Percentiles rank a stretch among this genome's conserved stretches.
Evolutionary conservation across 2,797 vertebrate species (phyloP).

Genomic region (Cercopithecus diana): DNA sequence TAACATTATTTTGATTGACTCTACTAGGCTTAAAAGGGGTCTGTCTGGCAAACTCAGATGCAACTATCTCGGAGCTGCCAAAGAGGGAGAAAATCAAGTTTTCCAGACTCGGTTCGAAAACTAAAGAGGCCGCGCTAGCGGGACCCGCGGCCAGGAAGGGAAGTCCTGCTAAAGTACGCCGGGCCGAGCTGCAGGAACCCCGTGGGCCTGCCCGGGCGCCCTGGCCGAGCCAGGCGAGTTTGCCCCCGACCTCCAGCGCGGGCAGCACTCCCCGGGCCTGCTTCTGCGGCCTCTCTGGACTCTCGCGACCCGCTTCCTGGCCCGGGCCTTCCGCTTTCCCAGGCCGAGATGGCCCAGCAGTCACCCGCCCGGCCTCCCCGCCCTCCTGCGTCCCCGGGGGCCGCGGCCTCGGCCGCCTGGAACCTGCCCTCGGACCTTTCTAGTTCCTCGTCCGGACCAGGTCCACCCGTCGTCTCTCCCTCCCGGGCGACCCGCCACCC

Average conservation of each 20-base stretch:
- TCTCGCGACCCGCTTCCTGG: neutral
- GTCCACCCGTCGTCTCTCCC: neutral
- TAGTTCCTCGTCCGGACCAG: neutral
- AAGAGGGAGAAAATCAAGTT: neutral
- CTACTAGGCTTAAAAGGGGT: neutral
- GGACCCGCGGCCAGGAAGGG: neutral
- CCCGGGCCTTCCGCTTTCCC: neutral
- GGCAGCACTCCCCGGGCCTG: neutral
- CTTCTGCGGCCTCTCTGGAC: neutral
- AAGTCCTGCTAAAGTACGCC: neutral
- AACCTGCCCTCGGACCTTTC: neutral
- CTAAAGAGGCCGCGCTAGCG: neutral
- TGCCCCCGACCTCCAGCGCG: neutral
- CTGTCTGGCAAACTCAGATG: neutral
- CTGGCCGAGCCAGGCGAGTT: neutral
- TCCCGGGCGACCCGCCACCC: neutral
- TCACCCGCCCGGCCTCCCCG: neutral
- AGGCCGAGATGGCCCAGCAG: neutral
- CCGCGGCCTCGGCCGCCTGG: neutral
- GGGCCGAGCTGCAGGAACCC: neutral
- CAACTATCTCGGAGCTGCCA: neutral
- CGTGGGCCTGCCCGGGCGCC: neutral
- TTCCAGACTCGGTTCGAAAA: neutral
- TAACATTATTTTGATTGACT: neutral
- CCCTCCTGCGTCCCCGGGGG: neutral